Base-by-base conservation (phyloP, 2,888 invertebrate genomes). In the Diplolepis rosae region DNA sequence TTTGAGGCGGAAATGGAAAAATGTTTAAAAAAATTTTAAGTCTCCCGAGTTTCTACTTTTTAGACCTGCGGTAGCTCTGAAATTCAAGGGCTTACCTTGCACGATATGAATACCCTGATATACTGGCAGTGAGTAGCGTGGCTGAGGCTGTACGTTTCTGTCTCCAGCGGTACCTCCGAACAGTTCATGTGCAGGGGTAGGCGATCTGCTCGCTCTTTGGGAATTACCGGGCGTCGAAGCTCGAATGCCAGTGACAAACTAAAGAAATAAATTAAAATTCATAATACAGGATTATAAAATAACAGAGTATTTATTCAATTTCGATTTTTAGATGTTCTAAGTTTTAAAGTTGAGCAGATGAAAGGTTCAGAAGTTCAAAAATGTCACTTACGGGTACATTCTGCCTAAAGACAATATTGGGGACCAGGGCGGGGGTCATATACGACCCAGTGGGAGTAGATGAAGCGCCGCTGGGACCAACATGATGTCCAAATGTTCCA, bases 61-160 rank as follows among this genome's bases (percentile, higher is more conserved):
- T n/a, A n/a, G n/a, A n/a, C n/a, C n/a, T n/a, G n/a, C n/a, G n/a
- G n/a, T n/a, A n/a, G n/a, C n/a, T n/a, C n/a, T n/a, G n/a, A n/a
- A n/a, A n/a, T 50, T 18, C 13, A 13, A 7, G 11, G 4, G 24
- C 39, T 52, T 66, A 88, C 88, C 87, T 85, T 87, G 87, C 68
- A 88, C 84, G 74, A 87, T 86, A 80, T 87, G 87, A 77, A 88
- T 85, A 84, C 86, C 87, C 80, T 87, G 88, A 82, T 88, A 88
- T 85, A 88, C 85, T 86, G 88, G 87, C 86, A 88, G 84, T 86
- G 88, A 87, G 79, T 88, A 88, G 79, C 86, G 87, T 77, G 87
- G 80, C 78, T 86, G 87, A 69, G 83, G 74, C 82, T 88, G 88
- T 81, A 83, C 83, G 82, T 75, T 87, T 84, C 87, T 84, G 75